Conservation (phyloP, 2,113 vertebrate species). For the Zosterops lateralis region DNA sequence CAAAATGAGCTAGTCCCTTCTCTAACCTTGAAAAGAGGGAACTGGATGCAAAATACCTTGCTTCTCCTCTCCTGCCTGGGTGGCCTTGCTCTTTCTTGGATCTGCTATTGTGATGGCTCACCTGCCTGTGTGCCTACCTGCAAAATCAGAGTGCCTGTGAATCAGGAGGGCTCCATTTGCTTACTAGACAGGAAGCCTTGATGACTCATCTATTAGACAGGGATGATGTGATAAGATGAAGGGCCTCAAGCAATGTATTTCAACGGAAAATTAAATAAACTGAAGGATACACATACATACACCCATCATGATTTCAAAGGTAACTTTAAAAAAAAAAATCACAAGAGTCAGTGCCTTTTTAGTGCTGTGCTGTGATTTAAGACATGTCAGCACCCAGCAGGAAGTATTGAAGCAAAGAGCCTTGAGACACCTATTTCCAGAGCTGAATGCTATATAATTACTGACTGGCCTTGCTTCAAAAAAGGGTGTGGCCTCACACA, state of each 20-base stretch:
- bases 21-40: neutral
- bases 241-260: constrained; percentile 6
- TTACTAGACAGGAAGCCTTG: neutral
- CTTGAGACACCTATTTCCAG: constrained; percentile 4
- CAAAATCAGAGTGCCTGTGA: neutral
- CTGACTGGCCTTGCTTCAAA: neutral
- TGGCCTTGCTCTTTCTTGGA: neutral
- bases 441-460: neutral
- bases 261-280: constrained; percentile 5
- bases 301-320: neutral
- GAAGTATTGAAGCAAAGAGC: neutral
- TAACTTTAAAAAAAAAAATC: neutral
- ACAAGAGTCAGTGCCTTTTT: neutral
- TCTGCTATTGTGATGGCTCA: rapidly evolving
- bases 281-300: neutral
- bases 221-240: neutral
- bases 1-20: neutral
- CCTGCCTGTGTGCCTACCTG: neutral
- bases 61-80: neutral
- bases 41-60: neutral
- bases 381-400: neutral
- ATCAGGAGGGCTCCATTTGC: neutral
- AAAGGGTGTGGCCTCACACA: neutral
- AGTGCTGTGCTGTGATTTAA: neutral
- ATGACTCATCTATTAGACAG: neutral